Evolutionary conservation across 2,888 invertebrate species (phyloP), one percentile per base, ranked within the genome.

Genomic region (Dioctria rufipes): DNA sequence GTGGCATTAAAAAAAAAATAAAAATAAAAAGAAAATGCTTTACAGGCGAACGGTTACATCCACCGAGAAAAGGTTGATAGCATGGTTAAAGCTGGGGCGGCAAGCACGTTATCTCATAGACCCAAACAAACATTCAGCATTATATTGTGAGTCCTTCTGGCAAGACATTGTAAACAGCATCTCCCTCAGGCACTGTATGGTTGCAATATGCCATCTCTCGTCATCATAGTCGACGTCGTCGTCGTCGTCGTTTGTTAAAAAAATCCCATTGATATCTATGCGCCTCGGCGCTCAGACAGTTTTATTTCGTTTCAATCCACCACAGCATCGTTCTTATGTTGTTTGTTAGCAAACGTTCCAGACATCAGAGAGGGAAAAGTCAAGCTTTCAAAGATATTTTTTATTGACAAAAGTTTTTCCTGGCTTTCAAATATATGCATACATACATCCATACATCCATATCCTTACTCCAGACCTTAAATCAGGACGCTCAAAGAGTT

Each of bases 391-490:
- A 39, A 54, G 58, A 60, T 75, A 60, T 75, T 75, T 63, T 25
- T 77, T 77, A 77, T 77, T 77, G 77, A 77, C 77, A 77, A 77
- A 77, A 77, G 77, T 77, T 77, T 60, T 63, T 54, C 54, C 58
- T 11, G 39, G 51, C n/a, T 63, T 63, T 60, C 75, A 61, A 13
- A 75, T 73, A 25, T 1, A 25, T 25, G 25, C 25, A 25, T 25
- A 25, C 25, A 25, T 25, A 25, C 25, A 25, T 25, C 2, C 25
- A 25, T 25, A 25, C 25, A 25, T 25, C 2, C 25, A 25, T 25
- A 25, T 25, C 25, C 25, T 25, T 25, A 25, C 25, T 25, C 25
- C 25, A 25, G 25, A 25, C 25, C 25, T 25, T 25, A 25, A 25
- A 25, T 25, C 25, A 25, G 25, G 25, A 25, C 25, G 25, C 2